These are phyloP conservation scores for Phenacoccus solenopsis DNA, from an alignment of 1,140 invertebrate genomes.

Conservation along the genomic window DNA sequence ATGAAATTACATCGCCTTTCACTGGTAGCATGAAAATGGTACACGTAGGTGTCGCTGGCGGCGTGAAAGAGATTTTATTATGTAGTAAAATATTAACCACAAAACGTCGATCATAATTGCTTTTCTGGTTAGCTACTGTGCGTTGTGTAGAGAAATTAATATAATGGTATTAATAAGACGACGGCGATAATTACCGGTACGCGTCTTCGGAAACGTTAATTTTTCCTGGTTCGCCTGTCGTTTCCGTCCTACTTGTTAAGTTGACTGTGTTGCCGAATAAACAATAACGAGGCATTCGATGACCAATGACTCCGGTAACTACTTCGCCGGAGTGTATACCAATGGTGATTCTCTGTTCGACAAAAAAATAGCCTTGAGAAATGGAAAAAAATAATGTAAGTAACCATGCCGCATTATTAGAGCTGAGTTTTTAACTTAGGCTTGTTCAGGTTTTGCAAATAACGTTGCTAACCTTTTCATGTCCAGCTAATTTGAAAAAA, in stretches of 20 bases:
- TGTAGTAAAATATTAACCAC: not conserved
- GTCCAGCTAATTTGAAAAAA: too few relatives aligned
- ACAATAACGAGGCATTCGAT: conserved; percentile 94
- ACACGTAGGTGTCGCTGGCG: too few relatives aligned
- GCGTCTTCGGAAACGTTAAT: conserved; percentile 92
- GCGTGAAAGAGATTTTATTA: not conserved
- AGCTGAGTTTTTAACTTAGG: too few relatives aligned
- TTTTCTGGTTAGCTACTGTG: not conserved
- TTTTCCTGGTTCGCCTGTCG: conserved; percentile 75
- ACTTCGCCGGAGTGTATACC: conserved; percentile 94
- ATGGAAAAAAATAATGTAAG: too few relatives aligned
- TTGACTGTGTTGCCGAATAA: conserved; percentile 95
- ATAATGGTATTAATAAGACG: not conserved
- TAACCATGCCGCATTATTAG: too few relatives aligned
- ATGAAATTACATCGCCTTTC: too few relatives aligned
- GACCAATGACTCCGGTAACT: conserved; percentile 90
- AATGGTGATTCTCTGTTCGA: conserved; percentile 83
- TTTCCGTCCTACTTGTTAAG: conserved; percentile 87
- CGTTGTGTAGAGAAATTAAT: not conserved
- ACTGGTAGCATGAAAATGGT: too few relatives aligned
- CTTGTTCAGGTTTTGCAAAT: too few relatives aligned
- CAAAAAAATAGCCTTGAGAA: too few relatives aligned
- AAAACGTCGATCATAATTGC: not conserved
- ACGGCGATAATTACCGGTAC: conserved; percentile 57
- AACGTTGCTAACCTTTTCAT: too few relatives aligned